These are phyloP conservation scores for Clivina fossor DNA, from an alignment of 2,888 invertebrate species.

Conservation along the genomic window DNA sequence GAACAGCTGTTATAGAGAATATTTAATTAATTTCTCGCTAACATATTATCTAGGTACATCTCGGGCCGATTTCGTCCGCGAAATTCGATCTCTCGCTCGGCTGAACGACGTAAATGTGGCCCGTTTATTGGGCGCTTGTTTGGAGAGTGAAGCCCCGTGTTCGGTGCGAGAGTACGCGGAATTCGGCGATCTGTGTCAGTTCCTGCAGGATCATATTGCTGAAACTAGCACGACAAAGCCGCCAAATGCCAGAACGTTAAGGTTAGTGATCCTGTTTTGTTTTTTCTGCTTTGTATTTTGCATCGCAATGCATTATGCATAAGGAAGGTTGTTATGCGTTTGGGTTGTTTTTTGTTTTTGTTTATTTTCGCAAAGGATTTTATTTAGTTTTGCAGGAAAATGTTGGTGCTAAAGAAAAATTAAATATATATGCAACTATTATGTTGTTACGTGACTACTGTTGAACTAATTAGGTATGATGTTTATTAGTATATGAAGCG, in stretches of 20 bases:
- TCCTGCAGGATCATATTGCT: slow-evolving; percentile 76
- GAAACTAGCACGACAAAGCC: slow-evolving; percentile 67
- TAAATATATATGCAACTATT: no score
- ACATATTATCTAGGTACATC: slow-evolving; percentile 57
- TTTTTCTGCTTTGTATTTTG: slow-evolving; percentile 22
- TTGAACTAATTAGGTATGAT: no score
- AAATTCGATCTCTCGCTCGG: slow-evolving; percentile 69
- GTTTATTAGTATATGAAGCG: no score
- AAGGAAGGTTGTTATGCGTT: no score
- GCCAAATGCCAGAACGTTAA: slow-evolving; percentile 67
- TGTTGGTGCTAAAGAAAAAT: no score
- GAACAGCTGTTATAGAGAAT: background rate
- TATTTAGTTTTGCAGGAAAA: no score
- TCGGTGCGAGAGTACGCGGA: slow-evolving; percentile 77
- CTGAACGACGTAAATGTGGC: slow-evolving; percentile 73
- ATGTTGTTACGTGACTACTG: no score
- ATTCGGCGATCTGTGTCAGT: slow-evolving; percentile 82
- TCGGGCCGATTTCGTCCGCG: slow-evolving; percentile 71
- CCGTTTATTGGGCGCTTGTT: slow-evolving; percentile 71
- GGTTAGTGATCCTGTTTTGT: slow-evolving; percentile 60
- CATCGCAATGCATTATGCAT: slow-evolving; percentile 18
- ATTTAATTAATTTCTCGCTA: slow-evolving; percentile 31
- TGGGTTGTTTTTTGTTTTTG: no score
- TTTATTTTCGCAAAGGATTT: no score
- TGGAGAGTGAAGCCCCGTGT: slow-evolving; percentile 71